Evolutionary conservation across 2,888 invertebrate genomes (phyloP), one percentile per base, ranked within the genome.

Genomic region (Ormyrus thymus): DNA sequence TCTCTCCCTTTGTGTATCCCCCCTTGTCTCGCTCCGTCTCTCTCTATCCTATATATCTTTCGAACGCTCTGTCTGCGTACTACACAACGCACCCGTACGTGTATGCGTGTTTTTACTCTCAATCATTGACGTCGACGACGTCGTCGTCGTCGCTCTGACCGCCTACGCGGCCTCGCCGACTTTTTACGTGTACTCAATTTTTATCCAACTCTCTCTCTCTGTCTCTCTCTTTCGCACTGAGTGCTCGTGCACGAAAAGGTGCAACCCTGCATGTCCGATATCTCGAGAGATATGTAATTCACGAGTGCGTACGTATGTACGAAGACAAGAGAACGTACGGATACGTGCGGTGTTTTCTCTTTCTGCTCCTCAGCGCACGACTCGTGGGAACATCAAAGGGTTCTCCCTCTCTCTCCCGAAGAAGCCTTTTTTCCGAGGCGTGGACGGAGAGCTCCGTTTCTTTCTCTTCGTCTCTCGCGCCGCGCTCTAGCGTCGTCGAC

Each of bases 321-420:
- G 45, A 48, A 69, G 61, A 48, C 29, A 29, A 29, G 62, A 77
- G 65, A 64, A 15, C n/a, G 15, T n/a, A n/a, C 50, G 2, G 15
- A 29, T 29, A 29, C 29, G 48, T 65, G 50, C 73, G 59, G 68
- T 75, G 70, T 76, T 79, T 79, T 77, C 80, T 77, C 76, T 80
- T 77, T 76, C 76, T 65, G 61, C 72, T 55, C 76, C 68, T 55
- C 53, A 4, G 4, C 29, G 29, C 66, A 69, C 59, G 53, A 76
- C 66, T 79, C 79, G 79, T 79, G 79, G 66, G 79, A 79, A 79
- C 71, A 76, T 80, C 76, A 76, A 68, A 76, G 79, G 79, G 68
- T 79, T 81, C 79, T 81, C 79, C 79, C 82, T 76, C 51, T 82
- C 83, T 76, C 79, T 81, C 72, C 7, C 50, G 56, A 8, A 51